Evolutionary conservation across 2,888 invertebrate genomes (phyloP), one percentile per base, ranked within the genome.

Genomic region (Hyposoter didymator): DNA sequence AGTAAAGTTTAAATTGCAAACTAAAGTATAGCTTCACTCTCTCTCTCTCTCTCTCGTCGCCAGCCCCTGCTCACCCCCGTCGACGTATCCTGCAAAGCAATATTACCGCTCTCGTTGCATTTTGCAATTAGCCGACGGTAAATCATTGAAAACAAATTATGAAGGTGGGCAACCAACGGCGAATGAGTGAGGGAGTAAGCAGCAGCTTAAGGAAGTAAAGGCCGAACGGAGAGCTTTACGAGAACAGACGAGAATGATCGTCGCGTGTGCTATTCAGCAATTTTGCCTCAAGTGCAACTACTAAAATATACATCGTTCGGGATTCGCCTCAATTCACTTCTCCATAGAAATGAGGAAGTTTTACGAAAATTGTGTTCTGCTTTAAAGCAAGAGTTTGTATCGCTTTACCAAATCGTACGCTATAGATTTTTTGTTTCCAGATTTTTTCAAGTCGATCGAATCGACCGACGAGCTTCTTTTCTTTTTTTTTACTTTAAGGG

Each of bases 1-100:
- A 93, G 93, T 94, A 93, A 94, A 93, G 94, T 93, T 93, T 93
- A 93, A 93, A 93, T 93, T 93, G 93, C 94, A 93, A 94, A 94
- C 93, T 94, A 93, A 94, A 93, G 94, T 94, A 94, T 94, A 94
- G 93, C 93, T 89, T 90, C 90, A 87, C 89, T 45, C 74, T 55
- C 70, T 49, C 76, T 67, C 81, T 84, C 90, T 89, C 89, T 83
- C 83, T 8, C 85, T 87, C 83, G 80, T 67, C 52, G 59, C 14
- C 45, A 4, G 4, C 81, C 62, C 79, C 85, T 90, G 88, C 89
- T 82, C 79, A 19, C 59, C 66, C 70, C 78, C 83, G 82, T 69
- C 84, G 55, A 74, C 69, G 80, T 80, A 81, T 80, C 80, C 64
- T 19, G 82, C 89, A 87, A 87, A 89, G 88, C 89, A 87, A 89